A percentile compares a stretch with the other conserved stretches of the same genome.
These are phyloP conservation scores for Nycticorax nycticorax DNA, from an alignment of 2,113 vertebrate genomes.

Conservation along the genomic window DNA sequence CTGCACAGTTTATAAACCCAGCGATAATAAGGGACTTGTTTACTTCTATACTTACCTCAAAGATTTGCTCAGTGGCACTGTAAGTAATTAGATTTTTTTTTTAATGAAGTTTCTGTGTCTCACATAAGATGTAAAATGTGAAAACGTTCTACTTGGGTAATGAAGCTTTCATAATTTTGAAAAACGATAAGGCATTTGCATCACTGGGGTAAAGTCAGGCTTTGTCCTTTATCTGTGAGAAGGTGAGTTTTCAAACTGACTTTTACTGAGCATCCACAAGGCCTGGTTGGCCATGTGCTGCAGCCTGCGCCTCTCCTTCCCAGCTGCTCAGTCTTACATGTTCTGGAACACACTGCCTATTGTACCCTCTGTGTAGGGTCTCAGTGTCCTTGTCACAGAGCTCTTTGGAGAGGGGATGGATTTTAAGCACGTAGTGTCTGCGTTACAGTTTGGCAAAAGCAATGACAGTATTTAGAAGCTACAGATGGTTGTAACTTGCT, in stretches of 20 bases:
- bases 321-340: neutral
- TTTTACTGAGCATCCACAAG: accelerated
- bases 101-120: neutral
- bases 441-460: neutral
- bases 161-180: neutral
- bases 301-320: neutral
- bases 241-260: neutral
- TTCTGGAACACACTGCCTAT: neutral
- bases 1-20: conserved; percentile 80
- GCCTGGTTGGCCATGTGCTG: neutral
- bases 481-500: neutral
- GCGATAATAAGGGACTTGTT: conserved; percentile 75
- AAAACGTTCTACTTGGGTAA: neutral
- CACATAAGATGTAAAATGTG: neutral
- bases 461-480: neutral
- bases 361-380: neutral
- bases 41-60: conserved; percentile 87
- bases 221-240: neutral
- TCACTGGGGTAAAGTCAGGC: neutral
- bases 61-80: conserved; percentile 89
- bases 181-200: neutral
- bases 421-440: neutral
- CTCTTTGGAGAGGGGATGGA: neutral
- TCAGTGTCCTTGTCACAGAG: neutral
- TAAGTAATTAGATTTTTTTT: conserved; percentile 67